phyloP scores from a whole-genome alignment of 2,888 invertebrate species.

The Gymnoscelis rufifasciata region DNA sequence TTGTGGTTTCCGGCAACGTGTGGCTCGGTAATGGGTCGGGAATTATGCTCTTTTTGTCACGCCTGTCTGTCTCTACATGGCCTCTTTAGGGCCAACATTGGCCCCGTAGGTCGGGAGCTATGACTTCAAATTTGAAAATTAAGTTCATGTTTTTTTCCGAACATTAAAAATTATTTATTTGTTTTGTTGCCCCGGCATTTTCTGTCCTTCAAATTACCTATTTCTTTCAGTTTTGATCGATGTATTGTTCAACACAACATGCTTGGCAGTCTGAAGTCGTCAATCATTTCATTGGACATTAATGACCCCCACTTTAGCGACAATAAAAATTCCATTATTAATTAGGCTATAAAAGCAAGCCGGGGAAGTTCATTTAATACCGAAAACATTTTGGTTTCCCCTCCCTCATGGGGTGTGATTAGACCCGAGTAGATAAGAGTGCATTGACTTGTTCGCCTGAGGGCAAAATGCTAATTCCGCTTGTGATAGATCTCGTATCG shows the following conservation, averaged over 20 bases:
- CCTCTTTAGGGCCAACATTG: slow-evolving; percentile 42
- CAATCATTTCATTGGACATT: slow-evolving; percentile 44
- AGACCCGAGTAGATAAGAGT: slow-evolving; percentile 44
- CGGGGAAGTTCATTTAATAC: slow-evolving; percentile 54
- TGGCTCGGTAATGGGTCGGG: slow-evolving; percentile 57
- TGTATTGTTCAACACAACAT: slow-evolving; percentile 34
- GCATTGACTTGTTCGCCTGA: slow-evolving; percentile 34
- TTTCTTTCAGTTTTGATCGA: slow-evolving; percentile 16
- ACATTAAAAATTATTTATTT: no score
- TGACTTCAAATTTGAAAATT: no score
- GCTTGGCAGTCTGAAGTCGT: slow-evolving; percentile 29
- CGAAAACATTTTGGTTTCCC: slow-evolving; percentile 49
- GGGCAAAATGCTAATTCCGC: slow-evolving; percentile 38
- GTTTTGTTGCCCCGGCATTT: no score
- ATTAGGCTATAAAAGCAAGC: slow-evolving; percentile 51
- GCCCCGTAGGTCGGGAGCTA: slow-evolving; percentile 32
- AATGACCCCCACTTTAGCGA: slow-evolving; percentile 49
- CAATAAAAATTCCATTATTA: slow-evolving; percentile 51
- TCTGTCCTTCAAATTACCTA: no score
- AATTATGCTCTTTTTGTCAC: slow-evolving; percentile 58
- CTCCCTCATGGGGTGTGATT: slow-evolving; percentile 43
- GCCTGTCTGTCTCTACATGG: slow-evolving; percentile 47
- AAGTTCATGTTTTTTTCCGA: no score
- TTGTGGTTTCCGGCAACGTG: slow-evolving; percentile 64
- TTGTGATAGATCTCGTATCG: slow-evolving; percentile 41